Conservation (phyloP, 2,888 invertebrate species). For the Theretra japonica region DNA sequence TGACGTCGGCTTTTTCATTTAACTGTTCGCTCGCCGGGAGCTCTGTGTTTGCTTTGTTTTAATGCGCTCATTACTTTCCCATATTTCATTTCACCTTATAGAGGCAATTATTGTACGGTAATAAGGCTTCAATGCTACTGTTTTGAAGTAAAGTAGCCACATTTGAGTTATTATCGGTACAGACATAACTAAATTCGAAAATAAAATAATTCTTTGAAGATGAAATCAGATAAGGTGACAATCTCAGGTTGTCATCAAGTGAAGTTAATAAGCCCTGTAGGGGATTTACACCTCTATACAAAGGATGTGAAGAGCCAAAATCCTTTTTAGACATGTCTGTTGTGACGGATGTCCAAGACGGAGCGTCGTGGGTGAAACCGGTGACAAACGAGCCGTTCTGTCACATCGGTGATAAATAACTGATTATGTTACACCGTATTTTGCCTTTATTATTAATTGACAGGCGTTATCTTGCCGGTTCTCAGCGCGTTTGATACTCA, state of each 20-base stretch:
- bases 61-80: constrained; percentile 57
- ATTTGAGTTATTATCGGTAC: constrained; percentile 3
- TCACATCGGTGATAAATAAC: constrained; percentile 82
- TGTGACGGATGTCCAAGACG: constrained; percentile 75
- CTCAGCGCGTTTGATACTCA: constrained; percentile 16
- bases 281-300: constrained; percentile 60
- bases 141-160: constrained; percentile 6
- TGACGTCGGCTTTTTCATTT: constrained; percentile 71
- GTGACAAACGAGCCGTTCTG: constrained; percentile 81
- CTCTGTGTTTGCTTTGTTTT: constrained; percentile 57
- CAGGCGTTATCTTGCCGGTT: constrained; percentile 70
- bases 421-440: constrained; percentile 82
- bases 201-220: constrained; percentile 69
- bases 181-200: neutral
- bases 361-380: constrained; percentile 77
- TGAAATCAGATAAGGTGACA: constrained; percentile 76
- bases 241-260: constrained; percentile 77
- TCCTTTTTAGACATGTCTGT: constrained; percentile 47
- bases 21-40: constrained; percentile 52
- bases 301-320: constrained; percentile 61
- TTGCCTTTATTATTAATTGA: constrained; percentile 81
- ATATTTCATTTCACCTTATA: constrained; percentile 49
- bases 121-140: constrained; percentile 18
- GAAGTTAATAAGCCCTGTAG: constrained; percentile 60
- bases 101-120: constrained; percentile 45